Evolutionary conservation across 2,888 invertebrate species (phyloP).

Genomic region (Zelleria hepariella): DNA sequence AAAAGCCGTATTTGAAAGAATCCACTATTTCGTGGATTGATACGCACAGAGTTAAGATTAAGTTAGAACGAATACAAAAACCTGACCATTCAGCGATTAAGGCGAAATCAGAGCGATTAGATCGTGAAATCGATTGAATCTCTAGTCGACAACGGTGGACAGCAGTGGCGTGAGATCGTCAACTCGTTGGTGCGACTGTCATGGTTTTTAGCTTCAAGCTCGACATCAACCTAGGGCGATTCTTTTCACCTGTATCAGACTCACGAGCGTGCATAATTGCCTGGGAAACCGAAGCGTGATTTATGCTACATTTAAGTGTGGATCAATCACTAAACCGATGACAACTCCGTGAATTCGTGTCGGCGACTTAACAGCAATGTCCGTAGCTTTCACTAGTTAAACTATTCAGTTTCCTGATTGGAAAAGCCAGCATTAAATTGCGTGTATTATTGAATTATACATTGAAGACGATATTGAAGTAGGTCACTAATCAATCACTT

Average conservation of each 20-base stretch:
- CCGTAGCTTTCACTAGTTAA: constrained; percentile 14
- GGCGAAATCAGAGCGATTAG: constrained; percentile 10
- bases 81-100: background rate
- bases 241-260: constrained; percentile 18
- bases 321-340: constrained; percentile 22
- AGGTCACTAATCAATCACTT: too few relatives aligned
- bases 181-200: background rate
- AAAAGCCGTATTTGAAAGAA: background rate
- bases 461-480: too few relatives aligned
- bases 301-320: constrained; percentile 29
- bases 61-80: constrained; percentile 1
- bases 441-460: background rate
- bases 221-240: constrained; percentile 14
- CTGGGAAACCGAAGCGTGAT: constrained; percentile 28
- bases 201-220: constrained; percentile 5
- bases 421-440: constrained; percentile 8
- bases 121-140: constrained; percentile 13
- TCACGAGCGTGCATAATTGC: constrained; percentile 30
- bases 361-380: constrained; percentile 19
- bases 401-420: constrained; percentile 14
- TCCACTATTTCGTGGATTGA: background rate
- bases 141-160: constrained; percentile 5
- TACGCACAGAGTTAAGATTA: background rate
- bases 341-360: constrained; percentile 9
- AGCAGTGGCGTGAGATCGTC: constrained; percentile 3